phyloP scores from a whole-genome alignment of 2,888 invertebrate genomes.

The Endotricha flammealis region DNA sequence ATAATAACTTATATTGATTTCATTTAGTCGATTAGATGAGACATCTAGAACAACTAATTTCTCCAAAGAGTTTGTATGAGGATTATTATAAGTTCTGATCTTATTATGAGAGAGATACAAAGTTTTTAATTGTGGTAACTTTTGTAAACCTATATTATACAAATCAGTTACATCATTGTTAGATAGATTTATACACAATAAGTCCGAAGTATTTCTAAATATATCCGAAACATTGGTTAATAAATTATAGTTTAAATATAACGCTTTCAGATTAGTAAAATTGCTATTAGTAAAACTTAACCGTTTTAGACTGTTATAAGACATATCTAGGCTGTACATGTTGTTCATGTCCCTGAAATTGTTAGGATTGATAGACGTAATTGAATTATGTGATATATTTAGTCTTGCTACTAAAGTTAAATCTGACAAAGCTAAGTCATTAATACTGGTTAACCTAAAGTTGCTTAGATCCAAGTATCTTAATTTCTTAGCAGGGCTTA shows the following conservation, averaged over 20 bases:
- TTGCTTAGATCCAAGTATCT: slow-evolving; percentile 50
- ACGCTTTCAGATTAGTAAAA: slow-evolving; percentile 41
- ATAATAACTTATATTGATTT: slow-evolving; percentile 46
- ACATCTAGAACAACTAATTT: slow-evolving; percentile 43
- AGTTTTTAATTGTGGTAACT: slow-evolving; percentile 38
- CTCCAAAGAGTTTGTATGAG: slow-evolving; percentile 36
- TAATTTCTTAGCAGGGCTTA: slow-evolving; percentile 52
- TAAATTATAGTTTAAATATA: slow-evolving; percentile 51
- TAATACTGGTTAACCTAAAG: slow-evolving; percentile 42
- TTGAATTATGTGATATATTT: slow-evolving; percentile 52
- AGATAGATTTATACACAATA: slow-evolving; percentile 47
- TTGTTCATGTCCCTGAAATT: slow-evolving; percentile 50
- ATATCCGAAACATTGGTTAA: slow-evolving; percentile 32
- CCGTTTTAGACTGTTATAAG: slow-evolving; percentile 40
- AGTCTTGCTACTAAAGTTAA: slow-evolving; percentile 48
- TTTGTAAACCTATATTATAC: slow-evolving; percentile 23
- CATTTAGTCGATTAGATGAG: slow-evolving; percentile 42
- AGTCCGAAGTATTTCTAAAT: slow-evolving; percentile 30
- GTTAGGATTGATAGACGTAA: slow-evolving; percentile 38
- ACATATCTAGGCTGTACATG: slow-evolving; percentile 55
- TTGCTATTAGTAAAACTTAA: slow-evolving; percentile 33
- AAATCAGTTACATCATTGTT: slow-evolving; percentile 39
- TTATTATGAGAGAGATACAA: slow-evolving; percentile 46
- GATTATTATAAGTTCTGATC: slow-evolving; percentile 46
- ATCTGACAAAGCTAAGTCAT: slow-evolving; percentile 44